Evolutionary conservation across 2,797 vertebrate species (phyloP).

Genomic region (Schizothorax lantsangensis): DNA sequence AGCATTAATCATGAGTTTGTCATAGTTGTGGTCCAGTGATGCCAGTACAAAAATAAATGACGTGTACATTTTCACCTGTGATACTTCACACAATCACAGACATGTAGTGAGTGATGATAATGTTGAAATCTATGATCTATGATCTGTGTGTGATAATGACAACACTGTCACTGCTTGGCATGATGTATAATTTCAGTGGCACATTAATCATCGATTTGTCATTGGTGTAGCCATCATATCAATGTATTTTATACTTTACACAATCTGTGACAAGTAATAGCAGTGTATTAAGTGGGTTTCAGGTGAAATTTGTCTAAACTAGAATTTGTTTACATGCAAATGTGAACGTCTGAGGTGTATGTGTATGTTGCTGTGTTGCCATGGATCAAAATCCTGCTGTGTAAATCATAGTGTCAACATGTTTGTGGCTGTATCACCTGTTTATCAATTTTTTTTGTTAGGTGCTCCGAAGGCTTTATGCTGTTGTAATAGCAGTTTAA

Average conservation of each 20-base stretch:
- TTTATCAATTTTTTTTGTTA: neutral
- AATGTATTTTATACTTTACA: neutral
- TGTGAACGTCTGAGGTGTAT: neutral
- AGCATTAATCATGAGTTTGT: neutral
- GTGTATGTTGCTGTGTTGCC: conserved; percentile 15
- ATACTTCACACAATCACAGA: neutral
- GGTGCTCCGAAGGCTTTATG: neutral
- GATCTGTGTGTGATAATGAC: neutral
- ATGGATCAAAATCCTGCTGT: neutral
- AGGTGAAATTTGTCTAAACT: neutral
- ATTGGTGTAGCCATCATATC: neutral
- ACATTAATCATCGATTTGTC: neutral
- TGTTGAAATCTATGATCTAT: neutral
- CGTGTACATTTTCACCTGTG: neutral
- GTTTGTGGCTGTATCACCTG: neutral
- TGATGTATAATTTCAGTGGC: neutral
- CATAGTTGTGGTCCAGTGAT: neutral
- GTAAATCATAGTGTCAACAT: conserved; percentile 3
- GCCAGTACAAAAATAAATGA: neutral
- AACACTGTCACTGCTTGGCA: neutral
- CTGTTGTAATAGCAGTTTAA: neutral
- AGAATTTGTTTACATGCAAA: conserved; percentile 3
- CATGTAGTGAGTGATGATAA: neutral
- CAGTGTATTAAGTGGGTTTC: neutral
- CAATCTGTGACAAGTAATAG: neutral